Evolutionary conservation across 2,888 invertebrate species (phyloP), one percentile per base, ranked within the genome.

Genomic region (Parapristionchus giblindavisi): DNA sequence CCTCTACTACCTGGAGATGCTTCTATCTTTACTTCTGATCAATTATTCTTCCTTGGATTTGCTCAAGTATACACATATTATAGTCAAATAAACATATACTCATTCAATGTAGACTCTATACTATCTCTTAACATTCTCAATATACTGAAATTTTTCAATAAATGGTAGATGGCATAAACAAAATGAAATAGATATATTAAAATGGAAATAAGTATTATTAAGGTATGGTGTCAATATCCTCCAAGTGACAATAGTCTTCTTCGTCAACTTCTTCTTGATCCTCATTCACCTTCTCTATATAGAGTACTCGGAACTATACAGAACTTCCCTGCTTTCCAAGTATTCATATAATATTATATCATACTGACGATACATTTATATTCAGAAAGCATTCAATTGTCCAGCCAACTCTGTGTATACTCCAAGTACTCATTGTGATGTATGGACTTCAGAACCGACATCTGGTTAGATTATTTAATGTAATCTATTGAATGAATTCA

Each of bases 251-350:
- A 77, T 4, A 72, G 60, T 0, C 40, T 81, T 60, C 79, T 78
- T 51, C 68, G 54, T 0, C 82, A 84, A 58, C 68, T 85, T 29
- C 83, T 87, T 66, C 73, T 77, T 43, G 86, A 86, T 68, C 83
- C 83, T 24, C 86, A 86, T 65, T 80, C 83, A 0, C 85, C 86
- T 21, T 80, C 84, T 32, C 75, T 79, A 68, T 87, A 84, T 76
- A 81, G 86, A 36, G 85, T 87, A 24, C 77, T 81, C 54, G 83
- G 84, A 40, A 77, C 82, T 24, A 51, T 85, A 56, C 81, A 86
- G 79, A 87, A 87, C 78, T 85, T 85, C 81, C 86, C 87, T 6
- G 87, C 85, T 40, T 86, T 86, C 82, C 81, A 79, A 51, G 71
- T 71, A 40, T 8, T 1, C 21, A 14, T 0, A 1, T 36, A 34